Percentiles rank a stretch among this genome's conserved stretches.
These are phyloP conservation scores for Amphiura filiformis DNA, from an alignment of 35 echinoderm and acorn worm species.

Conservation along the genomic window DNA sequence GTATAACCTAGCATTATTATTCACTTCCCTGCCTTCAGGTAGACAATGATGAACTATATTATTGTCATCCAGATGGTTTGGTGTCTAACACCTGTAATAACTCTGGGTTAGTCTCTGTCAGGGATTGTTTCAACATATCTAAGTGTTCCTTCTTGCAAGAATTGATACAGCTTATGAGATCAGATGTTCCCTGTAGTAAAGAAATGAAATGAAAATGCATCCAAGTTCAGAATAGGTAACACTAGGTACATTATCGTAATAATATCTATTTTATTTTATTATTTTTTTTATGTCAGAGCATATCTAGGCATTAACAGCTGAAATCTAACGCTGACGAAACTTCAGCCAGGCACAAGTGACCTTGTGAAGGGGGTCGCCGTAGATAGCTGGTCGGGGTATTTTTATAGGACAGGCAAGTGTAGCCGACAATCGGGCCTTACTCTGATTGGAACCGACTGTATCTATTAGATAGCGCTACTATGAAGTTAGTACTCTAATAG, in stretches of 20 bases:
- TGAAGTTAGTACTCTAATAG: neutral
- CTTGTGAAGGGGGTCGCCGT: too few species aligned
- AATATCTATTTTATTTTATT: neutral
- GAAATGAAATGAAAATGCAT: neutral
- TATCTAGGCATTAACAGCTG: too few species aligned
- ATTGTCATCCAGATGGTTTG: neutral
- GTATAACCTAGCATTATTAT: too few species aligned
- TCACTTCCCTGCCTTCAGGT: too few species aligned
- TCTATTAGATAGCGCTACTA: neutral
- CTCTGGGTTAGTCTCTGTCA: neutral
- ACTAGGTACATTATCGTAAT: too few species aligned
- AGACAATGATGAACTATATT: too few species aligned
- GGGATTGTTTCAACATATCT: neutral
- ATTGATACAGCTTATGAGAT: neutral
- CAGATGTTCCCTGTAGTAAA: neutral
- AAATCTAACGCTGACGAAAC: too few species aligned
- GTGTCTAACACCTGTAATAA: neutral
- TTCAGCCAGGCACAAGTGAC: too few species aligned
- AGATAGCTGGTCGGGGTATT: too few species aligned
- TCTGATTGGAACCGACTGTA: neutral
- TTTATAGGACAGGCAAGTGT: too few species aligned
- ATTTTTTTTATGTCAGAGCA: neutral
- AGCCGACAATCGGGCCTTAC: too few species aligned
- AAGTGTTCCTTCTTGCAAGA: neutral
- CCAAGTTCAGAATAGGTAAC: too few species aligned